Evolutionary conservation across 1,140 invertebrate species (phyloP).

Genomic region (Bombyx mandarina): DNA sequence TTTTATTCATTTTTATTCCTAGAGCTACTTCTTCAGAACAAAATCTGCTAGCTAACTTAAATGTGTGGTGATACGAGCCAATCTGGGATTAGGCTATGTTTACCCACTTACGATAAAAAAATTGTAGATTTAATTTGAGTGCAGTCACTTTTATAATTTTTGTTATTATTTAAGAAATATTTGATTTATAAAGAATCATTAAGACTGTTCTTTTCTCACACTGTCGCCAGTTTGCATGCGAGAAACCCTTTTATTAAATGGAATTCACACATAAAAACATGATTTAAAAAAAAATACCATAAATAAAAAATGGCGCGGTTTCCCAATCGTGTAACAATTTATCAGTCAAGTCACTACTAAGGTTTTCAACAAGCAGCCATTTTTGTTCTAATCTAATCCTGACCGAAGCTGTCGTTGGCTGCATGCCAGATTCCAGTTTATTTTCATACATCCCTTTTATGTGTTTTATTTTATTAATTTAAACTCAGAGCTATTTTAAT

Average conservation of each 20-base stretch:
- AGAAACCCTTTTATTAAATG: conserved; percentile 1
- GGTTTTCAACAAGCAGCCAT: conserved; percentile 11
- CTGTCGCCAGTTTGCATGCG: neutral
- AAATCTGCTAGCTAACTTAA: too few species aligned
- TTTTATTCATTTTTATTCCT: too few species aligned
- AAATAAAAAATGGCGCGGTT: neutral
- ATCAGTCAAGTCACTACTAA: conserved; percentile 5
- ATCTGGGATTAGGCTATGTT: too few species aligned
- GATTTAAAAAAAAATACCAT: neutral
- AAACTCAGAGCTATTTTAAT: conserved; percentile 18
- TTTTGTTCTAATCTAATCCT: conserved; percentile 45
- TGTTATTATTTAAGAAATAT: too few species aligned
- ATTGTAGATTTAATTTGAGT: too few species aligned
- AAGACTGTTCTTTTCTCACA: too few species aligned
- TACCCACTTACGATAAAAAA: too few species aligned
- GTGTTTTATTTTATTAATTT: conserved; percentile 58
- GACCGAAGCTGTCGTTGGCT: conserved; percentile 41
- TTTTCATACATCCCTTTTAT: conserved; percentile 58
- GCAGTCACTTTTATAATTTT: too few species aligned
- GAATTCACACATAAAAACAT: neutral
- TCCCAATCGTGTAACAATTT: neutral
- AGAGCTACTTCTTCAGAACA: too few species aligned
- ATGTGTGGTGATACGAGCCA: too few species aligned
- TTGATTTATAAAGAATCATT: too few species aligned
- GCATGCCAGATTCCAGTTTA: conserved; percentile 42